A percentile compares a stretch with the other conserved stretches of the same genome.
These are phyloP conservation scores for Notolabrus celidotus DNA, from an alignment of 2,797 vertebrate genomes.

Conservation along the genomic window DNA sequence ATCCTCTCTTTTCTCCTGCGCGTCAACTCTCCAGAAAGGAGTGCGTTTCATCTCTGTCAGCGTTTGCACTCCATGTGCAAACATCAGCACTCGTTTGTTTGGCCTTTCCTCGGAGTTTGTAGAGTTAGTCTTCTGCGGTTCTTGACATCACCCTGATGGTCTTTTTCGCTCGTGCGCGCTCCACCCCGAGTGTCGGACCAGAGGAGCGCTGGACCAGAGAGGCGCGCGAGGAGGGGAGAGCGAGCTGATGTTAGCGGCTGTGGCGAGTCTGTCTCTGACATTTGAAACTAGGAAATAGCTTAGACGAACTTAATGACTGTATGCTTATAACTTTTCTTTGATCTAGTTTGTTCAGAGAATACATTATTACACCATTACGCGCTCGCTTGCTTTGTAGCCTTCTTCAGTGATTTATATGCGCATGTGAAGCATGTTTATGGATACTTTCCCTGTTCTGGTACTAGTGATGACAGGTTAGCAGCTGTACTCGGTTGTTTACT, in stretches of 20 bases:
- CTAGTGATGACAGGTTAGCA: slow-evolving; percentile 46
- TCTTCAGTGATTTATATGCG: slow-evolving; percentile 1
- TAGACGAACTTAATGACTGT: slow-evolving; percentile 8
- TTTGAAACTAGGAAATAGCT: slow-evolving; percentile 22
- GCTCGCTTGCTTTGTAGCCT: neutral
- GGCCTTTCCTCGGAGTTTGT: slow-evolving; percentile 21
- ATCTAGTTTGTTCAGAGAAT: neutral
- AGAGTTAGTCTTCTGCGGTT: slow-evolving; percentile 22
- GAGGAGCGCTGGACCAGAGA: slow-evolving; percentile 52
- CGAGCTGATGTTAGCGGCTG: slow-evolving; percentile 58
- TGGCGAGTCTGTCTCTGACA: slow-evolving; percentile 37
- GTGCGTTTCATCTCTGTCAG: neutral
- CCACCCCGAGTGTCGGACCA: slow-evolving; percentile 60
- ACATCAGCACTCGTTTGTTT: slow-evolving; percentile 2
- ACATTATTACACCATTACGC: neutral
- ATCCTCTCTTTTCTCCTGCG: slow-evolving; percentile 3
- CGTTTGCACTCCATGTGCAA: slow-evolving; percentile 25
- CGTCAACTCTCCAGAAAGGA: slow-evolving; percentile 8
- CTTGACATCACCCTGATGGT: slow-evolving; percentile 50
- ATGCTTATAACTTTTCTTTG: neutral
- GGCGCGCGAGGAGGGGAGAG: slow-evolving; percentile 58
- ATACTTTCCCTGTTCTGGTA: neutral
- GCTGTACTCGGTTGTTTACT: slow-evolving; percentile 20
- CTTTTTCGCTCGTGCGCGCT: slow-evolving; percentile 51
- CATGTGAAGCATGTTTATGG: slow-evolving; percentile 6